Evolutionary conservation across 1,140 invertebrate genomes (phyloP).

Genomic region (Drosophila erecta): DNA sequence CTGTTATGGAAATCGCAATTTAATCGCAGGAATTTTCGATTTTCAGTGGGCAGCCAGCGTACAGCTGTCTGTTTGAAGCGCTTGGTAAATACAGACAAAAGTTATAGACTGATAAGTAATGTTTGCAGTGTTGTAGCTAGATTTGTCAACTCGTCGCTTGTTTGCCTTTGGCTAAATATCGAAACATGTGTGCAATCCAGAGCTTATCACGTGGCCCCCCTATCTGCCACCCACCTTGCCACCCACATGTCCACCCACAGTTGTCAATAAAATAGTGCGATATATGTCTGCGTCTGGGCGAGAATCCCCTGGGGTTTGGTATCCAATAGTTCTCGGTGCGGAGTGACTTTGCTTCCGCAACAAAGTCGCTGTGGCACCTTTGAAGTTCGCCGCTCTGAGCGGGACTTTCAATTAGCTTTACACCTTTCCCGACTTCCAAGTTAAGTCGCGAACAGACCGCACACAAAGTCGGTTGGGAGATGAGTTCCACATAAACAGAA

Average conservation of each 20-base stretch:
- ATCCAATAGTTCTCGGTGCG: constrained; percentile 25
- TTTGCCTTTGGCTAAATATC: constrained; percentile 50
- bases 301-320: background rate
- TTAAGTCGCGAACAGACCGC: constrained; percentile 37
- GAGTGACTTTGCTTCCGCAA: constrained; percentile 43
- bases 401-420: constrained; percentile 67
- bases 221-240: constrained; percentile 13
- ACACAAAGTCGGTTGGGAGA: constrained; percentile 41
- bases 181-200: constrained; percentile 59
- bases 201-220: constrained; percentile 30
- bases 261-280: constrained; percentile 51
- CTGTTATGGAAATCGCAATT: constrained; percentile 64
- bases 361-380: constrained; percentile 60
- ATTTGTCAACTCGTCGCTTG: constrained; percentile 39
- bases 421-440: constrained; percentile 54
- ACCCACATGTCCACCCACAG: constrained; percentile 9
- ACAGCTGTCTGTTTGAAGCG: constrained; percentile 77
- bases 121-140: constrained; percentile 61
- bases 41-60: constrained; percentile 30
- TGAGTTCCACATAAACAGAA: constrained; percentile 66
- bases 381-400: constrained; percentile 59
- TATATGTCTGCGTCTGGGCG: constrained; percentile 33
- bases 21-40: constrained; percentile 52
- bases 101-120: constrained; percentile 49
- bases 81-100: constrained; percentile 65